Evolutionary conservation across 1,140 invertebrate species (phyloP).

Genomic region (Nasonia vitripennis): DNA sequence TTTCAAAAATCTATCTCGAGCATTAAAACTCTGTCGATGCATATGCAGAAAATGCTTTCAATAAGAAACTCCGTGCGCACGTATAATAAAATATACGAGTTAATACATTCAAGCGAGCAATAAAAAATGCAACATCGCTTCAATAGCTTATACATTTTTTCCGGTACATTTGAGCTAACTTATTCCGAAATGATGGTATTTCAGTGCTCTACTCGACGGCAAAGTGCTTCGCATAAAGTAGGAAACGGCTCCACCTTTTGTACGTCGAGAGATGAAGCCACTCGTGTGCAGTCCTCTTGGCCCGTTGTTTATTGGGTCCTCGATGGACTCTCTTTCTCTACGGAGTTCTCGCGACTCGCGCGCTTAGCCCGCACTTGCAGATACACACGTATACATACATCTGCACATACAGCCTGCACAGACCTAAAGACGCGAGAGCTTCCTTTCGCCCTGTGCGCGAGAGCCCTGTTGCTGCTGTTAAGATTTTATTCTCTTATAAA

Average conservation of each 20-base stretch:
- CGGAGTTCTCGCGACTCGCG: not conserved
- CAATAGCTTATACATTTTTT: not conserved
- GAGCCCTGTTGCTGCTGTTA: conserved; percentile 6
- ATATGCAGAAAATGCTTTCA: too few species aligned
- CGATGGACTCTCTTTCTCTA: conserved; percentile 14
- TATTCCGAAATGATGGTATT: not conserved
- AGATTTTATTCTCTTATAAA: conserved; percentile 40
- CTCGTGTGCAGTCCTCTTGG: conserved; percentile 15
- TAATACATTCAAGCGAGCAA: not conserved
- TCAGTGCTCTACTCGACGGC: not conserved
- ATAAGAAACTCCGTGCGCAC: too few species aligned
- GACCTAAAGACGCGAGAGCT: not conserved
- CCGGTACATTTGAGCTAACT: not conserved
- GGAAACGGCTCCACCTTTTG: conserved; percentile 25
- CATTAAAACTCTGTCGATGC: too few species aligned
- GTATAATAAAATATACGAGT: not conserved
- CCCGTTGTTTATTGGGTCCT: conserved; percentile 15
- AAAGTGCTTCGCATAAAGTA: conserved; percentile 8
- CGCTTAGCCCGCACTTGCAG: not conserved
- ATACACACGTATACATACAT: not conserved
- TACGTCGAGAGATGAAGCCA: conserved; percentile 24
- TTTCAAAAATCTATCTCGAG: too few species aligned
- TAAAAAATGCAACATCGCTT: not conserved
- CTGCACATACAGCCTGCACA: not conserved
- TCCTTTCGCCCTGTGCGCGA: not conserved